Base-by-base conservation (phyloP, 2,797 vertebrate species). In the Pseudomugil tenellus region DNA sequence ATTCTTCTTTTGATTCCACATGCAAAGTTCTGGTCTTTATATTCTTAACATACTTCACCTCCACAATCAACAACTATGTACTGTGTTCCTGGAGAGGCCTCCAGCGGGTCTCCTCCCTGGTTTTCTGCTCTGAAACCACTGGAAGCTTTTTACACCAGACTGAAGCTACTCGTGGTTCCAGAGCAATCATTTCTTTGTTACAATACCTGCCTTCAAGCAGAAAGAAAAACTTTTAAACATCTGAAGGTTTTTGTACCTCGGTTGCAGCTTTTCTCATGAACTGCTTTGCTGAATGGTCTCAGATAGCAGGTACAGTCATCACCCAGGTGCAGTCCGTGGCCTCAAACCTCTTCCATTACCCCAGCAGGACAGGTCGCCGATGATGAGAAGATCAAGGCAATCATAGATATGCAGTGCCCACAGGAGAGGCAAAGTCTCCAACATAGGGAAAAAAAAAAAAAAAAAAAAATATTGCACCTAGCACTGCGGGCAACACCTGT, bases 331-430 rank as follows among this genome's bases (percentile, higher is more conserved):
- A 54, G 55, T 64, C 61, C 52, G 35, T 12, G 19, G 70, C 63
- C 0, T 0, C 1, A 9, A 67, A 67, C 1, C 0, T 5, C 7
- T 0, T 1, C 13, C 39, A n/a, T n/a, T n/a, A n/a, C n/a, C n/a
- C n/a, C n/a, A n/a, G n/a, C n/a, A n/a, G n/a, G n/a, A n/a, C n/a
- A n/a, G n/a, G n/a, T n/a, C n/a, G n/a, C n/a, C n/a, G n/a, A n/a
- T n/a, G n/a, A n/a, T n/a, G n/a, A n/a, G n/a, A n/a, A n/a, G n/a
- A n/a, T n/a, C n/a, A n/a, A n/a, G n/a, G n/a, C n/a, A n/a, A n/a
- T n/a, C n/a, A n/a, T n/a, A n/a, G n/a, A n/a, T n/a, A n/a, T n/a
- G n/a, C n/a, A n/a, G n/a, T n/a, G n/a, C n/a, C n/a, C n/a, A n/a
- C n/a, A n/a, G n/a, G n/a, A n/a, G n/a, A n/a, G n/a, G n/a, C n/a